Evolutionary conservation across 30 jellyfish, hydroid and myxozoan species (phyloP).

Genomic region (Hydractinia symbiolongicarpus): DNA sequence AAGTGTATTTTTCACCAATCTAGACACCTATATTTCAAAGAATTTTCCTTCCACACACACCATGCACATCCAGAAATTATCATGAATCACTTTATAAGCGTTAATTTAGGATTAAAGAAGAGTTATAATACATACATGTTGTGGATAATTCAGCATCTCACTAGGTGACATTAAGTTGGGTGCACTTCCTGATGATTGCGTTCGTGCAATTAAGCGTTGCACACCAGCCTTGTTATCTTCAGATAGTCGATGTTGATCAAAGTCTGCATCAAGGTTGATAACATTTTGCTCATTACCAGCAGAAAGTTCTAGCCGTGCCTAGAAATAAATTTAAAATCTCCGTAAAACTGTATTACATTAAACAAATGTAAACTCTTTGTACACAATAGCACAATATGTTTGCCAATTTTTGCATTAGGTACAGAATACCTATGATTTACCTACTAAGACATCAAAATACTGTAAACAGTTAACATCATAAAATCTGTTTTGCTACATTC

Average conservation of each 20-base stretch:
- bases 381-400: too few relatives aligned
- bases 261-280: background rate
- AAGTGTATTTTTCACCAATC: too few relatives aligned
- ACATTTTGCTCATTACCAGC: background rate
- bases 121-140: background rate
- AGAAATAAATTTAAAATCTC: background rate
- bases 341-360: background rate
- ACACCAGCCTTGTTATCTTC: conserved; percentile 39
- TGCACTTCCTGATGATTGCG: conserved; percentile 18
- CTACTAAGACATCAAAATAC: too few relatives aligned
- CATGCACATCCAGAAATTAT: too few relatives aligned
- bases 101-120: too few relatives aligned
- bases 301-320: conserved; percentile 21
- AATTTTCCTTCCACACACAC: too few relatives aligned
- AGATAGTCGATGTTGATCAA: conserved; percentile 8
- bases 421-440: too few relatives aligned
- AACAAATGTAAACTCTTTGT: background rate
- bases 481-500: too few relatives aligned
- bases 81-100: too few relatives aligned
- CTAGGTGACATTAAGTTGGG: conserved; percentile 23
- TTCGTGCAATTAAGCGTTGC: conserved; percentile 23
- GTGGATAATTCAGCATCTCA: conserved; percentile 23
- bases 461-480: too few relatives aligned
- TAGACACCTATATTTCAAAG: too few relatives aligned
- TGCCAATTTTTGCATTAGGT: too few relatives aligned